phyloP scores from a whole-genome alignment of 2,797 vertebrate species.

The Sebastes nivosus region DNA sequence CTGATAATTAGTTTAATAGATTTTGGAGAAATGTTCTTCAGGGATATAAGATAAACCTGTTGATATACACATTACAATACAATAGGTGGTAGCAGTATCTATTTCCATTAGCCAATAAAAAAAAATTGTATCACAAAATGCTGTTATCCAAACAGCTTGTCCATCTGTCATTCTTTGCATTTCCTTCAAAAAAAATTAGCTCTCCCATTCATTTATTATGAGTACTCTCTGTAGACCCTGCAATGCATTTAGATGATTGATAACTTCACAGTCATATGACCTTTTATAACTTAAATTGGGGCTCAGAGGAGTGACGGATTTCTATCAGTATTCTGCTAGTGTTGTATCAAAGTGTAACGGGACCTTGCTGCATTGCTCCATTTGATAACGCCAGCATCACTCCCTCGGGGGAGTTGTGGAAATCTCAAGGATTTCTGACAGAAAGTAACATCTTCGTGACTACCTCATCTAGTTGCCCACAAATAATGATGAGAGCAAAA shows the following conservation, averaged over 20 bases:
- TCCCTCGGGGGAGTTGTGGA: slow-evolving; percentile 9
- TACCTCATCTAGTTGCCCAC: slow-evolving; percentile 21
- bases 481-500: slow-evolving; percentile 1
- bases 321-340: slow-evolving; percentile 49
- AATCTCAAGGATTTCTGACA: slow-evolving; percentile 39
- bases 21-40: neutral
- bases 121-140: neutral
- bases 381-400: slow-evolving; percentile 46
- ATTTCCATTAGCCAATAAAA: neutral
- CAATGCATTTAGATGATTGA: slow-evolving; percentile 46
- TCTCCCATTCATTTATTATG: slow-evolving; percentile 32
- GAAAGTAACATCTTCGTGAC: slow-evolving; percentile 20
- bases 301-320: slow-evolving; percentile 23
- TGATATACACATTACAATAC: neutral
- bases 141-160: slow-evolving; percentile 6
- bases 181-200: neutral
- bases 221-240: neutral
- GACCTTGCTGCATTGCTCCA: slow-evolving; percentile 36
- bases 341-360: slow-evolving; percentile 32
- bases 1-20: neutral
- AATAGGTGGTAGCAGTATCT: neutral
- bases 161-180: slow-evolving; percentile 7
- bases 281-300: slow-evolving; percentile 38
- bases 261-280: slow-evolving; percentile 43
- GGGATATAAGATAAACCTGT: slow-evolving; percentile 12